A percentile compares a stretch with the other conserved stretches of the same genome.
Conservation (phyloP, 2,888 invertebrate species). For the Eupeodes latifasciatus region DNA sequence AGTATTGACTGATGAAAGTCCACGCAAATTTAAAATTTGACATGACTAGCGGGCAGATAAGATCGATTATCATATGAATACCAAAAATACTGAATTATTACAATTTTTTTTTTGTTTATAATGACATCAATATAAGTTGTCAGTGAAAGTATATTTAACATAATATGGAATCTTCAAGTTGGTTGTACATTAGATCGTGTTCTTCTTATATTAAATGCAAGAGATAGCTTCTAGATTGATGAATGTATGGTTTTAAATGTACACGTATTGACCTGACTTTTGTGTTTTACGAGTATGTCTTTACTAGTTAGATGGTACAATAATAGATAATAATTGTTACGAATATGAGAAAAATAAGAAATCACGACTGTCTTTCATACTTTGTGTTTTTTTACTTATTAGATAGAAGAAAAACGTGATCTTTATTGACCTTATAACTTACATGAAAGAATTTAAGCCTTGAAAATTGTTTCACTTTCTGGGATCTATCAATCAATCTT, state of each 20-base stretch:
- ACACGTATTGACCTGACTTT: slow-evolving; percentile 38
- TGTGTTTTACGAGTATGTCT: slow-evolving; percentile 7
- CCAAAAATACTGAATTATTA: slow-evolving; percentile 10
- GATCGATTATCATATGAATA: neutral
- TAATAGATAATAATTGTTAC: neutral
- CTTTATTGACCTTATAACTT: neutral
- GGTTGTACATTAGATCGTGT: neutral
- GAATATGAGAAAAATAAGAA: slow-evolving; percentile 9
- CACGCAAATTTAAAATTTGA: slow-evolving; percentile 24
- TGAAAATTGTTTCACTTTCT: slow-evolving; percentile 5
- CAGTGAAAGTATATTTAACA: slow-evolving; percentile 20
- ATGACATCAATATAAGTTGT: neutral
- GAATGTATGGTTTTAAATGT: neutral
- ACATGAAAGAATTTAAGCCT: neutral
- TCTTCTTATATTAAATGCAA: slow-evolving; percentile 25
- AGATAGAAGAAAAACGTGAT: neutral
- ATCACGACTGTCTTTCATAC: slow-evolving; percentile 1
- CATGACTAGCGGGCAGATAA: slow-evolving; percentile 6
- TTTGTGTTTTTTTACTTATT: neutral
- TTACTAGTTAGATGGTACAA: neutral
- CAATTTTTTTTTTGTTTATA: neutral
- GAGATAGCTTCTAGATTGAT: neutral
- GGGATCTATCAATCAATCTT: neutral
- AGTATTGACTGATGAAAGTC: slow-evolving; percentile 26
- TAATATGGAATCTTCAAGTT: neutral